phyloP scores from a whole-genome alignment of 2,113 vertebrate genomes.

The Morphnarchus princeps region DNA sequence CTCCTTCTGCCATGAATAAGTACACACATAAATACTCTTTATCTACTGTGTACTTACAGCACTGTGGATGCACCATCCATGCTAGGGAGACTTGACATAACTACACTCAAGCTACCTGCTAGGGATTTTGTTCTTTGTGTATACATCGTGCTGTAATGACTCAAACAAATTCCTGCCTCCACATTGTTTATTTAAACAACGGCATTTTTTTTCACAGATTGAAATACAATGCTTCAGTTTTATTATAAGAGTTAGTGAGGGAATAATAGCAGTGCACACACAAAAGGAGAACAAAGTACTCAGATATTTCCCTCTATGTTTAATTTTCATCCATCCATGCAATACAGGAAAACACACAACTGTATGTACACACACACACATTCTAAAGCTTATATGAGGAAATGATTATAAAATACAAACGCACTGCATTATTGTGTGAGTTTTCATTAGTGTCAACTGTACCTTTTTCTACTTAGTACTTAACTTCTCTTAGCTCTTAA shows the following conservation, averaged over 20 bases:
- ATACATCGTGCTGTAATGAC: neutral
- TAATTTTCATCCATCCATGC: neutral
- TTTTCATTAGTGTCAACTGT: neutral
- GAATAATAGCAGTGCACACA: neutral
- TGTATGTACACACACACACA: neutral
- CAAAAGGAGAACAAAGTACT: neutral
- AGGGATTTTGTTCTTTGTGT: neutral
- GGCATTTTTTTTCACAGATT: neutral
- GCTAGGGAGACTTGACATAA: neutral
- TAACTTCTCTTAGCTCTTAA: neutral
- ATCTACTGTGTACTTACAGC: neutral
- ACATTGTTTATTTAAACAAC: slow-evolving; percentile 2
- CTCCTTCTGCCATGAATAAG: neutral
- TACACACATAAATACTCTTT: neutral
- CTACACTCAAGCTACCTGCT: neutral
- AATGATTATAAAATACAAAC: neutral
- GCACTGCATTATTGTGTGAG: neutral
- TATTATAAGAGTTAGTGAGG: neutral
- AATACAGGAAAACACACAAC: neutral
- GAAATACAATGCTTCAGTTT: neutral
- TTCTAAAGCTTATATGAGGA: neutral
- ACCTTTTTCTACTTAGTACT: neutral
- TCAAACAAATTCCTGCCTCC: neutral
- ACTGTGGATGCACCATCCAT: neutral
- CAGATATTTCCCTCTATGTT: neutral